These are phyloP conservation scores for Grapholita molesta DNA, from an alignment of 1,140 invertebrate species.

Conservation along the genomic window DNA sequence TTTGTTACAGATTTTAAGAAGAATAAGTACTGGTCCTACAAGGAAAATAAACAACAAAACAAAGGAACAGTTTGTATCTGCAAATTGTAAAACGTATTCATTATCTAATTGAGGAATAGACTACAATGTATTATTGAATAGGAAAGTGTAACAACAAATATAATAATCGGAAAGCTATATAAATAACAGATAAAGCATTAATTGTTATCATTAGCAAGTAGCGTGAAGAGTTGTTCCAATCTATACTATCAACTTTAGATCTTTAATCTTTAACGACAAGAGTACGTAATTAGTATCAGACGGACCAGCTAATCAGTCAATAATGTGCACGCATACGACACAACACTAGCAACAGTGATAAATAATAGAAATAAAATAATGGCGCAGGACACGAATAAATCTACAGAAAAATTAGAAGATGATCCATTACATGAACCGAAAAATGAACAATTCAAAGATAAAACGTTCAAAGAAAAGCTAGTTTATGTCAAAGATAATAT, in stretches of 20 bases:
- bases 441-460: constrained; percentile 33
- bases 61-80: background rate
- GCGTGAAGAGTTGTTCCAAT: constrained; percentile 40
- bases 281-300: constrained; percentile 71
- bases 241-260: constrained; percentile 48
- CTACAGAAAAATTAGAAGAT: constrained; percentile 45
- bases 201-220: background rate
- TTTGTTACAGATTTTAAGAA: no score
- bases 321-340: constrained; percentile 53
- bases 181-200: background rate
- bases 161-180: background rate
- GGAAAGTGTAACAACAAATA: background rate
- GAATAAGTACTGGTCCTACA: no score
- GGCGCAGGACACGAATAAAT: constrained; percentile 48
- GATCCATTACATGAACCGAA: constrained; percentile 49
- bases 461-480: constrained; percentile 54
- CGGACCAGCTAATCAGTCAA: constrained; percentile 67
- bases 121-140: background rate
- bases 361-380: constrained; percentile 36
- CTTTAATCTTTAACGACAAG: background rate
- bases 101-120: background rate
- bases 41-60: background rate
- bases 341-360: constrained; percentile 41
- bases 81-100: background rate
- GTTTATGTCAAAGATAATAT: constrained; percentile 63